These are phyloP conservation scores for Cotesia vestalis DNA, from an alignment of 1,140 invertebrate genomes.

Conservation along the genomic window DNA sequence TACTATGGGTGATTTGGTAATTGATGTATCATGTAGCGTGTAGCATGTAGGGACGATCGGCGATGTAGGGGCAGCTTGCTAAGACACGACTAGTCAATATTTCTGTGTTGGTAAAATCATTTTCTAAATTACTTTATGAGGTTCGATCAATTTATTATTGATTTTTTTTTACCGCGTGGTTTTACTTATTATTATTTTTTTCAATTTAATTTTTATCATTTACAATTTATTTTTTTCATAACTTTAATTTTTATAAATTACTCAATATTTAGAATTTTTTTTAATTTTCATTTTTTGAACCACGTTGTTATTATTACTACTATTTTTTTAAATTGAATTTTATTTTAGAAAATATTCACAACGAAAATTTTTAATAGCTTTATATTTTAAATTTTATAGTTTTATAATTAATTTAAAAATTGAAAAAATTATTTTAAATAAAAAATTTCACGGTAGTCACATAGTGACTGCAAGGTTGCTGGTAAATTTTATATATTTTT, in stretches of 20 bases:
- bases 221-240: background rate
- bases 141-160: slow-evolving; percentile 1
- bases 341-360: too few relatives aligned
- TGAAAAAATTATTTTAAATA: too few relatives aligned
- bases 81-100: slow-evolving; percentile 13
- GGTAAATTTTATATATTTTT: too few relatives aligned
- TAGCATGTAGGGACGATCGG: slow-evolving; percentile 36
- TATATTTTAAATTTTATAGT: too few relatives aligned
- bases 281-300: too few relatives aligned
- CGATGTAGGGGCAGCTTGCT: slow-evolving; percentile 31
- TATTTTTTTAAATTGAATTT: too few relatives aligned
- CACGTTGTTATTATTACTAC: too few relatives aligned
- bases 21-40: slow-evolving; percentile 24
- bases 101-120: slow-evolving; percentile 27
- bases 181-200: background rate
- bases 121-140: slow-evolving; percentile 23
- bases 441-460: too few relatives aligned
- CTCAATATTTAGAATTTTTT: too few relatives aligned
- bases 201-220: background rate
- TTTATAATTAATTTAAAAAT: background rate
- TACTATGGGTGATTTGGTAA: background rate
- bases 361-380: too few relatives aligned
- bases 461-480: too few relatives aligned
- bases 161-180: background rate
- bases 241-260: background rate